A percentile compares a stretch with the other conserved stretches of the same genome.
Evolutionary conservation across 1,140 invertebrate species (phyloP).

Genomic region (Coboldia fuscipes): DNA sequence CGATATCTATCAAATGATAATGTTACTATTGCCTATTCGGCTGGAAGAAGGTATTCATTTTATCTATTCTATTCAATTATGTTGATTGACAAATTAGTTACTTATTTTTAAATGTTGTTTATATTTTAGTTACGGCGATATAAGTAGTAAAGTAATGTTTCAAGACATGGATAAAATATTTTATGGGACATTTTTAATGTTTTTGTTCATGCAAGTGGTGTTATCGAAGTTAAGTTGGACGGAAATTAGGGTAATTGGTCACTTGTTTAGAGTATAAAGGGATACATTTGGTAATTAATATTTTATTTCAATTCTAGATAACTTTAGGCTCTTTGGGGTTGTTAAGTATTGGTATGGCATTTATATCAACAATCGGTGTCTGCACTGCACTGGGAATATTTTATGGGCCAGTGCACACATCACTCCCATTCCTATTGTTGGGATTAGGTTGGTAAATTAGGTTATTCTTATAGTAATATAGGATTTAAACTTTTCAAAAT

Average conservation of each 20-base stretch:
- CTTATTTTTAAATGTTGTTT: conserved; percentile 4
- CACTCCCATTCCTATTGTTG: conserved; percentile 60
- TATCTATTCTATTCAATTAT: neutral
- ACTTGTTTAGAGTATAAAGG: conserved; percentile 1
- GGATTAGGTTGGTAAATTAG: too few relatives aligned
- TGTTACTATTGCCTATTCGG: conserved; percentile 32
- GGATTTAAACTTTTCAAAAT: too few relatives aligned
- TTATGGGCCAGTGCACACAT: conserved; percentile 62
- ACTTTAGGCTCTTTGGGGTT: conserved; percentile 41
- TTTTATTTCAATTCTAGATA: conserved; percentile 15
- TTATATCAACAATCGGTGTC: conserved; percentile 43
- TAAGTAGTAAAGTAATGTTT: conserved; percentile 40
- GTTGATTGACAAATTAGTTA: neutral
- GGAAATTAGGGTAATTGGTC: conserved; percentile 35
- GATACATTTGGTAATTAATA: neutral
- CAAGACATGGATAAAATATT: conserved; percentile 47
- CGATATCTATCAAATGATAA: conserved; percentile 15
- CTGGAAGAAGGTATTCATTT: conserved; percentile 32
- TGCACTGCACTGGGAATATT: conserved; percentile 39
- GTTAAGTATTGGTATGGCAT: conserved; percentile 51
- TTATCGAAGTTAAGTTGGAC: conserved; percentile 52
- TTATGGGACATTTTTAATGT: conserved; percentile 44
- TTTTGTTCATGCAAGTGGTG: conserved; percentile 47
- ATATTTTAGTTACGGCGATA: conserved; percentile 39
- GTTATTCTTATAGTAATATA: too few relatives aligned